These are phyloP conservation scores for Ginglymostoma cirratum DNA, from an alignment of 2,113 vertebrate species.

Conservation along the genomic window DNA sequence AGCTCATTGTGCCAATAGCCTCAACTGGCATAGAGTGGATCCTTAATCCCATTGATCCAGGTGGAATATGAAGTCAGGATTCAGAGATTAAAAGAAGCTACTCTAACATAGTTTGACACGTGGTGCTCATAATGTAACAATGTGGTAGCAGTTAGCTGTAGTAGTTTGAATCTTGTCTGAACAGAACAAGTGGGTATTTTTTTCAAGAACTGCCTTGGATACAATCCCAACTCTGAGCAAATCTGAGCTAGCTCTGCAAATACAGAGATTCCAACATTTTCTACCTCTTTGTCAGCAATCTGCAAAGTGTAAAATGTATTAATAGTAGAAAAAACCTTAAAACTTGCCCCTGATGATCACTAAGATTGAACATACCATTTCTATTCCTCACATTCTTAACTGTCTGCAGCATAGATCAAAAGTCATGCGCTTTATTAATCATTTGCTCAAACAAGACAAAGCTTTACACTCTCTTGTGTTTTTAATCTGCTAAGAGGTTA, in stretches of 20 bases:
- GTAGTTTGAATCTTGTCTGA: background rate
- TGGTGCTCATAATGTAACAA: background rate
- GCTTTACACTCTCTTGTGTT: background rate
- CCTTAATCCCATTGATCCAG: background rate
- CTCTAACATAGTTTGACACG: background rate
- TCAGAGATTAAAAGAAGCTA: background rate
- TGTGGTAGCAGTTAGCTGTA: background rate
- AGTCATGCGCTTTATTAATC: background rate
- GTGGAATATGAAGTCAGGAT: background rate
- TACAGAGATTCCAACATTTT: background rate
- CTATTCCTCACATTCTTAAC: background rate
- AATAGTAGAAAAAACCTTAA: background rate
- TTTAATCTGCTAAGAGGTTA: background rate
- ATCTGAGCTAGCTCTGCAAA: background rate
- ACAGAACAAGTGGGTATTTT: background rate
- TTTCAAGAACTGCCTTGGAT: background rate
- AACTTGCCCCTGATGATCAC: too few relatives aligned
- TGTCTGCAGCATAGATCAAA: background rate
- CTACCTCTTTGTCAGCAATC: background rate
- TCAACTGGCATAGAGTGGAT: background rate
- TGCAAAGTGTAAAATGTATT: too few relatives aligned
- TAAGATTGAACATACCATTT: background rate
- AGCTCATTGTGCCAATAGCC: background rate
- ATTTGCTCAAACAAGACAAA: background rate
- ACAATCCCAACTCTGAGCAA: background rate